Evolutionary conservation across 2,797 vertebrate genomes (phyloP).

Genomic region (Epinephelus malabaricus): DNA sequence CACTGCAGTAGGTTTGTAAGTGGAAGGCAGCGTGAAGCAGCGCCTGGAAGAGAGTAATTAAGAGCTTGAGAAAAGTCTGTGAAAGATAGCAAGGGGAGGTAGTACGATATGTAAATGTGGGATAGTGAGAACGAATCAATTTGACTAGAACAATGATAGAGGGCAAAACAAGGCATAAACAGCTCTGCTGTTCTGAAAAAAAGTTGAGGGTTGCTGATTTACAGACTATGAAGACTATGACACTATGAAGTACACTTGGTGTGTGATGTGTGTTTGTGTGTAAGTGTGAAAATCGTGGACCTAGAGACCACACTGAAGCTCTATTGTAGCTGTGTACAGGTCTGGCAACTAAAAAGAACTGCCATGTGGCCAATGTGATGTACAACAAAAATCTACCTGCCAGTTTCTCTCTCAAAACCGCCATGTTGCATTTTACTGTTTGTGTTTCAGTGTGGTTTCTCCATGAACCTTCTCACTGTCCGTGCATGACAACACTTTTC

Average conservation of each 20-base stretch:
- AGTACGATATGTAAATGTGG: constrained; percentile 17
- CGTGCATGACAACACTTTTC: constrained; percentile 74
- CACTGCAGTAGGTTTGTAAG: constrained; percentile 23
- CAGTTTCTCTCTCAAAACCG: background rate
- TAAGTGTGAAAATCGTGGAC: constrained; percentile 30
- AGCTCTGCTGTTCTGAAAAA: background rate
- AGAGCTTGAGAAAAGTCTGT: constrained; percentile 19
- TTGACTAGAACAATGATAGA: constrained; percentile 10
- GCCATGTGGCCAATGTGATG: background rate
- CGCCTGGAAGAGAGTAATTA: constrained; percentile 20
- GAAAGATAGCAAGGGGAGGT: background rate
- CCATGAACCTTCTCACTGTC: constrained; percentile 31
- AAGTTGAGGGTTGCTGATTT: background rate
- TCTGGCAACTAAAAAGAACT: constrained; percentile 12
- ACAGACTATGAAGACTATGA: background rate
- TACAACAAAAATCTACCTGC: background rate
- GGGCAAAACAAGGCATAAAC: background rate
- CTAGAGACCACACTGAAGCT: constrained; percentile 75
- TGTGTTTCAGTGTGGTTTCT: constrained; percentile 75
- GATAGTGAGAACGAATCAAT: background rate
- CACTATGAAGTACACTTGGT: constrained; percentile 3
- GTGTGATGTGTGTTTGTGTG: constrained; percentile 39
- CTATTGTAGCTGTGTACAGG: constrained; percentile 27
- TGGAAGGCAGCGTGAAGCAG: constrained; percentile 18
- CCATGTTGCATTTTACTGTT: background rate